Evolutionary conservation across 2,888 invertebrate species (phyloP), one percentile per base, ranked within the genome.

Genomic region (Bombyx huttoni): DNA sequence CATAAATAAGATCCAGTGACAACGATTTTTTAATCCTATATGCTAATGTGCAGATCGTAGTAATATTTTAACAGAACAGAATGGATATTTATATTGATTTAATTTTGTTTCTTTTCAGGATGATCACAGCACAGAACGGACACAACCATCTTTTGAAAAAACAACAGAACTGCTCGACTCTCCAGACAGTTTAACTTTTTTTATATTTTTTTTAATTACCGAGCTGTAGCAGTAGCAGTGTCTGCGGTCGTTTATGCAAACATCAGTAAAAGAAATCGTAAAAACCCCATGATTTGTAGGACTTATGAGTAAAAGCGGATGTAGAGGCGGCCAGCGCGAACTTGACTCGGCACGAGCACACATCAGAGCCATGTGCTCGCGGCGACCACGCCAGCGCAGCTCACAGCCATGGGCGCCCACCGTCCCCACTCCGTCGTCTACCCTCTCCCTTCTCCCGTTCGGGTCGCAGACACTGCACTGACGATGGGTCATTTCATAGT

Each of bases 361-460:
- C 67, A 68, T 14, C 13, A 47, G 10, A 55, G 62, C 58, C 70
- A 63, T 54, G 61, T 58, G 74, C 56, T 59, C 62, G 60, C 59
- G 73, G 63, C 63, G 78, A 63, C 56, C 67, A 68, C 64, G 78
- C 66, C 52, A 67, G 79, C 70, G 86, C 65, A 88, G 87, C 66
- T 75, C 61, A 69, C 79, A 87, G 87, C 87, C 87, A 79, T 57
- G 72, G 79, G 76, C 81, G 80, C 65, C 75, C 77, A 75, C 77
- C 77, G 71, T 64, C 62, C 67, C 74, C 75, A 84, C 78, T 61
- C 71, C 66, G 71, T 68, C 58, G 47, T 48, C 34, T 24, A 35
- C 0, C 47, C 46, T 48, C 45, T 50, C 34, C 24, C 50, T 59
- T 58, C 54, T 47, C 47, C 53, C 56, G 55, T 8, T 13, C 51